phyloP scores from a whole-genome alignment of 2,113 vertebrate genomes.

The Crotalus helleri region DNA sequence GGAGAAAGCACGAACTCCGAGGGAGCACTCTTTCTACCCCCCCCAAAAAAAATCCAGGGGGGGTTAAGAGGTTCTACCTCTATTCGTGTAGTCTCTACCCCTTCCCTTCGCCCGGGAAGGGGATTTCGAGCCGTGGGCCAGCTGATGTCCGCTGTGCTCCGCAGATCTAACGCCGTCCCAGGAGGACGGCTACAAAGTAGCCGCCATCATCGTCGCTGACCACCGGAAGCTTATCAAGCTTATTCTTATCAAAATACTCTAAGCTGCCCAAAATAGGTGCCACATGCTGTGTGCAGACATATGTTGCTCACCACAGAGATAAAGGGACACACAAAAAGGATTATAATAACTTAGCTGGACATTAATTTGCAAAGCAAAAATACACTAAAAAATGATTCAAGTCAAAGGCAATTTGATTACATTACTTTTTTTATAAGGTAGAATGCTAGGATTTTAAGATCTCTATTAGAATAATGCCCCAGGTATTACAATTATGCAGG shows the following conservation, averaged over 20 bases:
- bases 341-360: constrained; percentile 15
- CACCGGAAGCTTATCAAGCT: too few relatives aligned
- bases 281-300: background rate
- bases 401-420: background rate
- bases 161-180: too few relatives aligned
- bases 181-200: too few relatives aligned
- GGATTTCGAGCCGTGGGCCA: too few relatives aligned
- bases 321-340: constrained; percentile 1
- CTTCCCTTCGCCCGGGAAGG: too few relatives aligned
- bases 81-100: too few relatives aligned
- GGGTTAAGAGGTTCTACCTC: too few relatives aligned
- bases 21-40: too few relatives aligned
- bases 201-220: too few relatives aligned
- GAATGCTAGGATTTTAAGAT: background rate
- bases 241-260: background rate
- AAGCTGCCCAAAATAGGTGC: background rate
- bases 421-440: background rate
- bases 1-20: too few relatives aligned
- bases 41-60: too few relatives aligned
- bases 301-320: background rate
- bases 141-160: too few relatives aligned
- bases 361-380: constrained; percentile 5
- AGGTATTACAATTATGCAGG: background rate
- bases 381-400: background rate
- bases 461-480: background rate